Evolutionary conservation across 64 coral and sea anemone species (phyloP).

Genomic region (Hydrozoanthus tunicans): DNA sequence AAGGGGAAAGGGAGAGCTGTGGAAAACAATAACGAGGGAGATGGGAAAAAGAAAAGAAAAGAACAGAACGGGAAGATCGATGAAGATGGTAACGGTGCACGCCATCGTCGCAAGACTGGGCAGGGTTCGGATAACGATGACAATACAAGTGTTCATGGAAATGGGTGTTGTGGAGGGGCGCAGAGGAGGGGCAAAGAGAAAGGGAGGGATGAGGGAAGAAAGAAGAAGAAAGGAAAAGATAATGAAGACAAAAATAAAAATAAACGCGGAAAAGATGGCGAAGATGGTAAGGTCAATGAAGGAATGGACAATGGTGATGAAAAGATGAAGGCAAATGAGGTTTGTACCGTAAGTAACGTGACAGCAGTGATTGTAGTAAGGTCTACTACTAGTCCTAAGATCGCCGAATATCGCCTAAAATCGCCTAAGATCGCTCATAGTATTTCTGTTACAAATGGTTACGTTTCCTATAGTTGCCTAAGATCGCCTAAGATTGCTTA

Average conservation of each 20-base stretch:
- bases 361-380: no score
- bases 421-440: no score
- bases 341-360: neutral
- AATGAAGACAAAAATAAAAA: neutral
- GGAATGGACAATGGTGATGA: constrained; percentile 24
- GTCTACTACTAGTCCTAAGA: no score
- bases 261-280: neutral
- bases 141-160: neutral
- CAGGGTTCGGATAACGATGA: neutral
- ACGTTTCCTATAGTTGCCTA: no score
- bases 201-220: neutral
- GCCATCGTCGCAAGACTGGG: neutral
- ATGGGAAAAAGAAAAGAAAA: neutral
- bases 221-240: neutral
- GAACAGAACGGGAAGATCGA: neutral
- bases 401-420: no score
- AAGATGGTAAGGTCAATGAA: neutral
- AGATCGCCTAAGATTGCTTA: no score
- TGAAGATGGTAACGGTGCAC: neutral
- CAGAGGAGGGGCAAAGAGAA: neutral
- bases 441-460: no score
- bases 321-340: neutral
- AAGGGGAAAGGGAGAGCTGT: neutral
- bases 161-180: constrained; percentile 6
- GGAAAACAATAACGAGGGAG: neutral